Evolutionary conservation across 2,888 invertebrate genomes (phyloP).

Genomic region (Agrenia bidenticulata): DNA sequence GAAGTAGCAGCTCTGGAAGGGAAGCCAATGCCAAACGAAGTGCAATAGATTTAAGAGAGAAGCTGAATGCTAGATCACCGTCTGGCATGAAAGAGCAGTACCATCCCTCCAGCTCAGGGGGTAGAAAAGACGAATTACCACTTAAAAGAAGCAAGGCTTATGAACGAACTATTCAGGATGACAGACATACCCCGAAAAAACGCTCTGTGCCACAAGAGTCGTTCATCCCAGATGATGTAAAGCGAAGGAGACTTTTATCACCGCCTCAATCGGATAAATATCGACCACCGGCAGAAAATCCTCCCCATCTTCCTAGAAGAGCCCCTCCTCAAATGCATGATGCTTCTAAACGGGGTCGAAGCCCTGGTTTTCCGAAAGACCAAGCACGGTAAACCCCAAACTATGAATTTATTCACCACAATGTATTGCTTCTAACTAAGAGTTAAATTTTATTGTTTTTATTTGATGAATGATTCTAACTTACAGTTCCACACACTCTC

Average conservation of each 20-base stretch:
- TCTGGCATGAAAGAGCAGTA: neutral
- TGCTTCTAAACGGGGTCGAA: neutral
- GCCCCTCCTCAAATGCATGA: constrained; percentile 17
- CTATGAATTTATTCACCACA: too few relatives aligned
- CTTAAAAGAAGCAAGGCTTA: neutral
- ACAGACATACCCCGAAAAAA: constrained; percentile 25
- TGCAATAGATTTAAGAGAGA: constrained; percentile 16
- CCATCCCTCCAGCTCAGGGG: neutral
- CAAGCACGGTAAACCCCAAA: too few relatives aligned
- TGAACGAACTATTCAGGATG: constrained; percentile 9
- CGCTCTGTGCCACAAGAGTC: constrained; percentile 19
- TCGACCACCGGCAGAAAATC: neutral
- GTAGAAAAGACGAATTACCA: constrained; percentile 12
- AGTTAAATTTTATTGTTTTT: too few relatives aligned
- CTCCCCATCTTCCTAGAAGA: neutral
- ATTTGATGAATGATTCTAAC: too few relatives aligned
- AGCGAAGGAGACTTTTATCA: constrained; percentile 11
- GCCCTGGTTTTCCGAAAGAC: neutral
- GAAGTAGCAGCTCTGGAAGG: constrained; percentile 17
- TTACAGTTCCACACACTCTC: constrained; percentile 17
- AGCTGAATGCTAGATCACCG: constrained; percentile 12
- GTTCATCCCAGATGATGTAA: constrained; percentile 23
- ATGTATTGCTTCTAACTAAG: too few relatives aligned
- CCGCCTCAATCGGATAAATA: constrained; percentile 18
- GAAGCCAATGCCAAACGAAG: neutral